A percentile compares a stretch with the other conserved stretches of the same genome.
phyloP scores from a whole-genome alignment of 2,888 invertebrate species.

The Chrysina gloriosa region DNA sequence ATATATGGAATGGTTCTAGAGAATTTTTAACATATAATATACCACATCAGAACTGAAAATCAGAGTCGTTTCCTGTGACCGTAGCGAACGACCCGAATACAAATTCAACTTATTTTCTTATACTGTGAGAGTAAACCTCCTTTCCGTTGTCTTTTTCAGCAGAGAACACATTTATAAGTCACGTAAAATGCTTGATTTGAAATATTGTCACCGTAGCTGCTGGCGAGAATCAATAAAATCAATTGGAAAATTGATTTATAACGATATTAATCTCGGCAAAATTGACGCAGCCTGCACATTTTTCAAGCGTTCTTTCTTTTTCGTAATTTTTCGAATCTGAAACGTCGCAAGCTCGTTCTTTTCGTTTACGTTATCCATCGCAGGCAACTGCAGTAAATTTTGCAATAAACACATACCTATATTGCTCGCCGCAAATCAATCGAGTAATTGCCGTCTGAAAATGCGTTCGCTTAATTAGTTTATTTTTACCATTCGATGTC shows the following conservation, averaged over 20 bases:
- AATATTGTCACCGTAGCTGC: constrained; percentile 27
- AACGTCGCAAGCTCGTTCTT: constrained; percentile 19
- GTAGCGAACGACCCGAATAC: neutral
- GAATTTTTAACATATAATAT: constrained; percentile 3
- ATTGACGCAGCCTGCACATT: constrained; percentile 34
- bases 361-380: constrained; percentile 18
- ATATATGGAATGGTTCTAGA: neutral
- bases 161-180: constrained; percentile 19
- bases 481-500: constrained; percentile 11
- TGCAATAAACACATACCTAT: constrained; percentile 33
- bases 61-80: neutral
- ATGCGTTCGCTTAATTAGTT: constrained; percentile 5
- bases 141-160: constrained; percentile 4
- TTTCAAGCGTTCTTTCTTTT: constrained; percentile 33
- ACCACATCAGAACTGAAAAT: neutral
- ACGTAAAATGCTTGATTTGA: constrained; percentile 24
- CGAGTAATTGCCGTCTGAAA: constrained; percentile 29
- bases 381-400: constrained; percentile 27
- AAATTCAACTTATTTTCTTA: constrained; percentile 4
- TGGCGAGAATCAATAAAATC: constrained; percentile 34
- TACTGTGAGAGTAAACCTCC: neutral
- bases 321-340: constrained; percentile 23
- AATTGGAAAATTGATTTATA: constrained; percentile 36
- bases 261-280: constrained; percentile 30
- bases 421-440: constrained; percentile 30